Conservation (phyloP, 2,888 invertebrate species). For the Brachyptera putata region DNA sequence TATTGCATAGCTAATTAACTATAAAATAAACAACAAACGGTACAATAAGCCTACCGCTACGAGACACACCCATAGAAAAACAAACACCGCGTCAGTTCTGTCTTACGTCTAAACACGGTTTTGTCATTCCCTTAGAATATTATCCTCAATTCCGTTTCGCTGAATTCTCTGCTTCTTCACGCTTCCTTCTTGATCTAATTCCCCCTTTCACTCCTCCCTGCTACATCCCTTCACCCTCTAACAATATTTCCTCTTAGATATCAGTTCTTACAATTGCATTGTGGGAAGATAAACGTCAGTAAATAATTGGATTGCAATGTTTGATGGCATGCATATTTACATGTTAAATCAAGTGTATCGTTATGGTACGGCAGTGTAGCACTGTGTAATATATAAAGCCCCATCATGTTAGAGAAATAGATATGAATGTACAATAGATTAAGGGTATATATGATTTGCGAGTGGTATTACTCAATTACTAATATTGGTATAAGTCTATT, state of each 20-base stretch:
- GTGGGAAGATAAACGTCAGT: slow-evolving; percentile 23
- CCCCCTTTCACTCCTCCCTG: slow-evolving; percentile 10
- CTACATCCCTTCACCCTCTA: slow-evolving; percentile 12
- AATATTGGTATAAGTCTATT: too few relatives aligned
- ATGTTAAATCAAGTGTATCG: slow-evolving; percentile 24
- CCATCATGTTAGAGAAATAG: slow-evolving; percentile 1
- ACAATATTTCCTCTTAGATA: slow-evolving; percentile 9
- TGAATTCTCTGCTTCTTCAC: background rate
- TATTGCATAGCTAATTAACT: too few relatives aligned
- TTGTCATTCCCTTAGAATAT: background rate
- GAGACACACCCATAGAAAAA: too few relatives aligned
- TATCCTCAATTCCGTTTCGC: background rate
- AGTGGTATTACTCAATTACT: too few relatives aligned
- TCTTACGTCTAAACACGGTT: too few relatives aligned
- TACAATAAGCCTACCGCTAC: too few relatives aligned
- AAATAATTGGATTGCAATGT: slow-evolving; percentile 24
- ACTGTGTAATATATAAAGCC: background rate
- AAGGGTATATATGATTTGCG: too few relatives aligned
- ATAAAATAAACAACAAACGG: too few relatives aligned
- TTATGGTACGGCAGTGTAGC: too few relatives aligned
- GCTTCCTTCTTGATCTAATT: slow-evolving; percentile 12
- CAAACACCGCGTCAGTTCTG: too few relatives aligned
- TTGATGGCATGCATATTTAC: slow-evolving; percentile 18
- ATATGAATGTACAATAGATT: slow-evolving; percentile 13
- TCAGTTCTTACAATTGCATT: slow-evolving; percentile 19